Conservation (phyloP, 2,797 vertebrate species). For the Pipistrellus pipistrellus region DNA sequence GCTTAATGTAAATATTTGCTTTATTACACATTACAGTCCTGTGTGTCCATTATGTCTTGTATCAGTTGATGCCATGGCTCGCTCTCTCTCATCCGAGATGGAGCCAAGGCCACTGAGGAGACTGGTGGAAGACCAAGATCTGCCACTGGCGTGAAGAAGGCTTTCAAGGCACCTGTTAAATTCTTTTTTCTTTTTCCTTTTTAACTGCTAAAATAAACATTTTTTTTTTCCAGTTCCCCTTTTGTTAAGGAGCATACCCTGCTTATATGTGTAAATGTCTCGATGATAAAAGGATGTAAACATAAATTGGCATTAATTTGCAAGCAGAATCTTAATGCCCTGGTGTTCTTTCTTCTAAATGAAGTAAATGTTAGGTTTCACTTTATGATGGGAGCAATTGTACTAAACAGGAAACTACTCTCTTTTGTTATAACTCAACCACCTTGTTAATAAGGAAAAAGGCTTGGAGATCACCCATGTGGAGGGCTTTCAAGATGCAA, state of each 20-base stretch:
- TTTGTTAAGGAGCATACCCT: slow-evolving; percentile 67
- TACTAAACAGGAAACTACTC: slow-evolving; percentile 48
- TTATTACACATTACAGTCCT: slow-evolving; percentile 85
- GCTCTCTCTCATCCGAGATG: not conserved
- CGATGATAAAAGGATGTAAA: slow-evolving; percentile 27
- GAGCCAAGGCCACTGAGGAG: slow-evolving; percentile 28
- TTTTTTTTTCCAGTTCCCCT: slow-evolving; percentile 42
- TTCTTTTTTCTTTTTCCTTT: slow-evolving; percentile 32
- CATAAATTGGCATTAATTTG: slow-evolving; percentile 38
- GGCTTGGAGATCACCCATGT: slow-evolving; percentile 10
- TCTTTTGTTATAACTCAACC: slow-evolving; percentile 27
- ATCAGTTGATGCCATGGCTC: slow-evolving; percentile 6
- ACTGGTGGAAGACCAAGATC: not conserved
- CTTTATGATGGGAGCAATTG: slow-evolving; percentile 34
- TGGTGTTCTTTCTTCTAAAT: slow-evolving; percentile 17
- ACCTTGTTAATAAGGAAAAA: slow-evolving; percentile 42
- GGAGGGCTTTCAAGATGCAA: not conserved
- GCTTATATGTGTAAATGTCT: slow-evolving; percentile 65
- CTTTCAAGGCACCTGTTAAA: slow-evolving; percentile 51
- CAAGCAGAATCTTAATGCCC: slow-evolving; percentile 46
- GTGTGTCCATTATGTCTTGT: slow-evolving; percentile 56
- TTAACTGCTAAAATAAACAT: slow-evolving; percentile 64
- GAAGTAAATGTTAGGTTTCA: slow-evolving; percentile 54
- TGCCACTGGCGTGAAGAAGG: not conserved
- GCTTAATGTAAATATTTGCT: slow-evolving; percentile 93